Evolutionary conservation across 2,888 invertebrate species (phyloP).

Genomic region (Hirtodrosophila duncani): DNA sequence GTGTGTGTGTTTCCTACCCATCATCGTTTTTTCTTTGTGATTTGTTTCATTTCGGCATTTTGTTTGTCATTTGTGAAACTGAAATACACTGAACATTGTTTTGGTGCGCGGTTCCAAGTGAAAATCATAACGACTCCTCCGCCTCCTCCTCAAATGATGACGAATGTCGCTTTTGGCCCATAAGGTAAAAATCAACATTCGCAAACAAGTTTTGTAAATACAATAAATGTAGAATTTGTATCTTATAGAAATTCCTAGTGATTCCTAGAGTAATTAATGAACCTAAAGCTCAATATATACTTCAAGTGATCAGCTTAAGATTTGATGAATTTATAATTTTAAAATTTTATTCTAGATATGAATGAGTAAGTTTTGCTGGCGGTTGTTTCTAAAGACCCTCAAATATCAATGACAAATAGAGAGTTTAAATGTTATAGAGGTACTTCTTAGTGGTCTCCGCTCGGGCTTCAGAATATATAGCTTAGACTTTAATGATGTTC

Average conservation of each 20-base stretch:
- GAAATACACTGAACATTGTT: conserved; percentile 51
- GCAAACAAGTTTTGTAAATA: conserved; percentile 21
- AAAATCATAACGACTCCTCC: conserved; percentile 63
- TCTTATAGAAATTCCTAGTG: background rate
- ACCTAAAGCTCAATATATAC: no score
- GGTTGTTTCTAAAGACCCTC: no score
- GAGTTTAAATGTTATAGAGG: no score
- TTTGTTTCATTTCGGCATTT: conserved; percentile 43
- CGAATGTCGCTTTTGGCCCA: conserved; percentile 77
- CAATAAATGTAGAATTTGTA: background rate
- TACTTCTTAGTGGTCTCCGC: no score
- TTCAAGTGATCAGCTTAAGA: no score
- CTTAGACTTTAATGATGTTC: no score
- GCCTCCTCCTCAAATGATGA: conserved; percentile 72
- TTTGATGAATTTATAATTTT: no score
- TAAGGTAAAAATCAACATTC: conserved; percentile 73
- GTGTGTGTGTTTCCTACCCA: conserved; percentile 15
- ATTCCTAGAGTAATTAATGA: no score
- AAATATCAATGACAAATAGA: no score
- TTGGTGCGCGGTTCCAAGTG: conserved; percentile 67
- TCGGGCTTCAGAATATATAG: no score
- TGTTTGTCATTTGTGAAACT: conserved; percentile 66
- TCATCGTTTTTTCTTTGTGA: conserved; percentile 34
- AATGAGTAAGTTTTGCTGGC: no score
- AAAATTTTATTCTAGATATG: no score